A percentile compares a stretch with the other conserved stretches of the same genome.
phyloP scores from a whole-genome alignment of 2,888 invertebrate genomes.

The Euplagia quadripunctaria region DNA sequence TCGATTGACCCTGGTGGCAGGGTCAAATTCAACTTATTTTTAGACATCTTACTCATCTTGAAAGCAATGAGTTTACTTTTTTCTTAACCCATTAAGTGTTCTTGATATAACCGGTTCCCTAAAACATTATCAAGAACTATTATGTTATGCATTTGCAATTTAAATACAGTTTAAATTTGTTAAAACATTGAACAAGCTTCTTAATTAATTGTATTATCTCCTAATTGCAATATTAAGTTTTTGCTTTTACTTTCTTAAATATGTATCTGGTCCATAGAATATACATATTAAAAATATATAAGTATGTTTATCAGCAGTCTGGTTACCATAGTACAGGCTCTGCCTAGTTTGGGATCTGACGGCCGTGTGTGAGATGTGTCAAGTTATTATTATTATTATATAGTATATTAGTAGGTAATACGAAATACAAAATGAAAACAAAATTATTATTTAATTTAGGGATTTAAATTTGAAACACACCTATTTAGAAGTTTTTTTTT shows the following conservation, averaged over 20 bases:
- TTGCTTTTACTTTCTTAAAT: neutral
- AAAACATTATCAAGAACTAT: neutral
- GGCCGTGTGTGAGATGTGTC: too few species aligned
- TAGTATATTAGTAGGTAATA: neutral
- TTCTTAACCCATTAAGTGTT: constrained; percentile 59
- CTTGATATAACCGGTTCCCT: constrained; percentile 28
- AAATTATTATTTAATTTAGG: neutral
- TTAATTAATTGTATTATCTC: neutral
- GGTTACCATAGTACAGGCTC: too few species aligned
- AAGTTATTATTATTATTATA: too few species aligned
- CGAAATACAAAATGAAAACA: neutral
- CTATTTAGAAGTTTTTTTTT: neutral
- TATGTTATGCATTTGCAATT: neutral
- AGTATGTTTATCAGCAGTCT: too few species aligned
- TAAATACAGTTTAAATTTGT: neutral
- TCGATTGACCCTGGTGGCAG: constrained; percentile 96
- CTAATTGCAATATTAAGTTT: neutral
- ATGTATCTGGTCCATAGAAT: neutral
- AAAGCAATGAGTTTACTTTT: constrained; percentile 35
- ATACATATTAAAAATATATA: too few species aligned
- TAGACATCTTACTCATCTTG: constrained; percentile 92
- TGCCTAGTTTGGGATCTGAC: too few species aligned
- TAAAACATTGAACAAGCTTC: neutral
- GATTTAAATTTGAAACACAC: neutral
- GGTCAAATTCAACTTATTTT: constrained; percentile 96